Conservation (phyloP, 2,888 invertebrate species). For the Tenthredo distinguenda region DNA sequence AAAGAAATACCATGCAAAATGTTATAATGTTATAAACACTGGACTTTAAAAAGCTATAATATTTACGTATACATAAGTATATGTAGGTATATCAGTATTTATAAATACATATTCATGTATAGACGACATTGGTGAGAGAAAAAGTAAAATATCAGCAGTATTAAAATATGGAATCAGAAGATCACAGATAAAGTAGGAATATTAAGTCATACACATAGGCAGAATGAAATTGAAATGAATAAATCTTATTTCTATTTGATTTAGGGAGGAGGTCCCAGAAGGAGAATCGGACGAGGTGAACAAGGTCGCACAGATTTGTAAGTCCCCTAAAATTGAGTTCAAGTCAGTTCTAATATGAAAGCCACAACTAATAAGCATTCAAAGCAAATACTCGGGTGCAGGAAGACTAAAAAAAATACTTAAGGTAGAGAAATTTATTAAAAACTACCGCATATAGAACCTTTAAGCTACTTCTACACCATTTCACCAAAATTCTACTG, state of each 20-base stretch:
- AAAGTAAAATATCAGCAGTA: not conserved
- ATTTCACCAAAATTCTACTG: not conserved
- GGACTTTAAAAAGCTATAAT: constrained; percentile 20
- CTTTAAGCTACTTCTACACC: not conserved
- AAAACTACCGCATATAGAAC: not conserved
- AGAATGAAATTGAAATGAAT: not conserved
- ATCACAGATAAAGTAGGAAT: constrained; percentile 42
- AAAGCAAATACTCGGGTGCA: not conserved
- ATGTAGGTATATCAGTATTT: not conserved
- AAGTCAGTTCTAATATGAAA: constrained; percentile 64
- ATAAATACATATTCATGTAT: constrained; percentile 13
- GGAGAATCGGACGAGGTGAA: constrained; percentile 72
- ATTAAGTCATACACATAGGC: not conserved
- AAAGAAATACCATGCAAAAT: constrained; percentile 50
- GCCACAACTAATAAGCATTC: constrained; percentile 3
- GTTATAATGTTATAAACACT: constrained; percentile 35
- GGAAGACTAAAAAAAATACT: not conserved
- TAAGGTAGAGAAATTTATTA: not conserved
- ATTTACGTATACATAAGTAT: constrained; percentile 16
- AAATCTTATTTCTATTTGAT: constrained; percentile 53
- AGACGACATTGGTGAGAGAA: not conserved
- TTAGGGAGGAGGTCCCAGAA: constrained; percentile 72
- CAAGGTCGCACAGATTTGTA: constrained; percentile 70
- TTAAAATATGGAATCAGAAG: constrained; percentile 5
- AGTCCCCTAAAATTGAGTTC: constrained; percentile 73